phyloP scores from a whole-genome alignment of 2,888 invertebrate species.

The Glaucopsyche alexis region DNA sequence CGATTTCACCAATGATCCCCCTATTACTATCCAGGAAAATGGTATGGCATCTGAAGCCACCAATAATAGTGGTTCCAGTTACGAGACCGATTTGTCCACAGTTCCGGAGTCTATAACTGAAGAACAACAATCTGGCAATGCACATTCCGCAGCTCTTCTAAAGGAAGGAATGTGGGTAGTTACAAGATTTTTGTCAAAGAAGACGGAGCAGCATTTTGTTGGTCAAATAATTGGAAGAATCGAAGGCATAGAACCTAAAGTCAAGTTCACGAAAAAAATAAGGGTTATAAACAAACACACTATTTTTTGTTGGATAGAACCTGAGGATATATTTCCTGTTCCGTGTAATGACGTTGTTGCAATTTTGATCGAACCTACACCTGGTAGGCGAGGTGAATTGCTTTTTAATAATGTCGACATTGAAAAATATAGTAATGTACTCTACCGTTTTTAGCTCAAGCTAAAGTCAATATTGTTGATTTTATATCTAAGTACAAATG shows the following conservation, averaged over 20 bases:
- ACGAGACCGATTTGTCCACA: background rate
- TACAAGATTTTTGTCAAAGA: background rate
- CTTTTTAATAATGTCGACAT: background rate
- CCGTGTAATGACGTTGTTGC: constrained; percentile 21
- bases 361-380: constrained; percentile 21
- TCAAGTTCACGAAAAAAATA: constrained; percentile 21
- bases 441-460: too few species aligned
- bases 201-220: constrained; percentile 10
- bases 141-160: background rate
- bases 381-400: constrained; percentile 28
- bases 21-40: too few species aligned
- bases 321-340: constrained; percentile 22
- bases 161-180: background rate
- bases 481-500: too few species aligned
- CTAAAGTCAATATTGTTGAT: too few species aligned
- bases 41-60: background rate
- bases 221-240: constrained; percentile 18
- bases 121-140: background rate
- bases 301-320: constrained; percentile 25
- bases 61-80: background rate
- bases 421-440: too few species aligned
- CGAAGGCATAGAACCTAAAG: constrained; percentile 14
- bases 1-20: too few species aligned
- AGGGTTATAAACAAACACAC: background rate
- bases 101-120: background rate